phyloP scores from a whole-genome alignment of 2,113 vertebrate genomes.

The Ictalurus punctatus region DNA sequence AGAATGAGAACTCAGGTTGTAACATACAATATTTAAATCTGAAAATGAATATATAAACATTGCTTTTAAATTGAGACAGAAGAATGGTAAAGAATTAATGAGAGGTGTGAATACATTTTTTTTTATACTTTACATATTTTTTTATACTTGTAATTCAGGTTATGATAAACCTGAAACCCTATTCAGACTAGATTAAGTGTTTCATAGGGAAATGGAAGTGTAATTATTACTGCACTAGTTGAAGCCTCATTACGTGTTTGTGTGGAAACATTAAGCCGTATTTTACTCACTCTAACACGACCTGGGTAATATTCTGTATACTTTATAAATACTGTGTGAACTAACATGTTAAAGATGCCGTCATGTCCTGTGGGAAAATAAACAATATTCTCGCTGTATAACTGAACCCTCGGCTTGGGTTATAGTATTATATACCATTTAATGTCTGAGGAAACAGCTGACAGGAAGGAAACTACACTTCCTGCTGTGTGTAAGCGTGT shows the following conservation, averaged over 20 bases:
- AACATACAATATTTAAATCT: background rate
- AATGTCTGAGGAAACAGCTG: conserved; percentile 63
- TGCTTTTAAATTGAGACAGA: background rate
- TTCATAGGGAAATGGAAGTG: background rate
- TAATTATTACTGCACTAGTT: background rate
- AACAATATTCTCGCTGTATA: background rate
- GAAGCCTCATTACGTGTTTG: background rate
- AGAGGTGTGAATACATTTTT: background rate
- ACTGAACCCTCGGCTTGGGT: background rate
- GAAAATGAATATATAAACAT: background rate
- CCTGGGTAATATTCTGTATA: background rate
- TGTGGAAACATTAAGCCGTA: background rate
- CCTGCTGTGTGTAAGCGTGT: conserved; percentile 26
- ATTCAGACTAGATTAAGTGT: background rate
- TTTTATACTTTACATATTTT: background rate
- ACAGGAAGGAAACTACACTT: conserved; percentile 58
- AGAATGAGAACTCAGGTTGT: background rate
- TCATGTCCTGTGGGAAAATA: background rate
- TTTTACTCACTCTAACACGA: background rate
- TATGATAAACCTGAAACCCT: background rate
- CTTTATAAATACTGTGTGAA: background rate
- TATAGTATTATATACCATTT: conserved; percentile 34
- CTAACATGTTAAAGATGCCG: background rate
- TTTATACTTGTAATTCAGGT: background rate
- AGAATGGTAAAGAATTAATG: background rate